Evolutionary conservation across 1,140 invertebrate genomes (phyloP), one percentile per base, ranked within the genome.

Genomic region (Hyposmocoma kahamanoa): DNA sequence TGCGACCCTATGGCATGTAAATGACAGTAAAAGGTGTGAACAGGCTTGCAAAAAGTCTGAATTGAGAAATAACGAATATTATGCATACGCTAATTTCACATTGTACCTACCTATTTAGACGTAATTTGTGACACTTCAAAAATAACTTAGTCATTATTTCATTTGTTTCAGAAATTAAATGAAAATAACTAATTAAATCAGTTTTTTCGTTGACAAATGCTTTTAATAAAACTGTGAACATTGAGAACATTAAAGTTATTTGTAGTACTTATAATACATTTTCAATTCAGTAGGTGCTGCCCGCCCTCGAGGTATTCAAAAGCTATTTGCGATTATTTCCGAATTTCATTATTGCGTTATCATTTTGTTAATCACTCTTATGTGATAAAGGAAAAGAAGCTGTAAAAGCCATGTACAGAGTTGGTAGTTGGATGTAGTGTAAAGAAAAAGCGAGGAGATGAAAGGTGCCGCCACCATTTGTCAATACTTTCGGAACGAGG

Each of bases 381-480:
- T 26, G 11, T 11, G 11, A 3, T 36, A 17, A n/a, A 8, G 15
- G 6, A 17, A 15, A 36, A 36, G 32, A 36, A 15, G 15, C 32
- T 36, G 15, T 36, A 36, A 1, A 6, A 6, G 32, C 13, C 1
- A 5, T n/a, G 9, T 15, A 36, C 18, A 13, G 9, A 36, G 13
- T n/a, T 36, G 32, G 32, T 36, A 17, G 4, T 42, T 42, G 32
- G 55, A 42, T 36, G 17, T n/a, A 30, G 26, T 38, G 18, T 42
- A 18, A 32, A 45, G 18, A 30, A 56, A 50, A 50, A 59, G 48
- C 45, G 51, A 70, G 44, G 65, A 75, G 76, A 80, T 84, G 67
- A 81, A 84, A 84, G 74, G 70, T 63, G 66, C 80, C 80, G 77
- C 75, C 56, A 71, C 68, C 80, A 84, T 81, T 84, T 84, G 77